Percentiles rank a stretch among this genome's conserved stretches.
Conservation (phyloP, 2,113 vertebrate genomes). For the Chamaea fasciata region DNA sequence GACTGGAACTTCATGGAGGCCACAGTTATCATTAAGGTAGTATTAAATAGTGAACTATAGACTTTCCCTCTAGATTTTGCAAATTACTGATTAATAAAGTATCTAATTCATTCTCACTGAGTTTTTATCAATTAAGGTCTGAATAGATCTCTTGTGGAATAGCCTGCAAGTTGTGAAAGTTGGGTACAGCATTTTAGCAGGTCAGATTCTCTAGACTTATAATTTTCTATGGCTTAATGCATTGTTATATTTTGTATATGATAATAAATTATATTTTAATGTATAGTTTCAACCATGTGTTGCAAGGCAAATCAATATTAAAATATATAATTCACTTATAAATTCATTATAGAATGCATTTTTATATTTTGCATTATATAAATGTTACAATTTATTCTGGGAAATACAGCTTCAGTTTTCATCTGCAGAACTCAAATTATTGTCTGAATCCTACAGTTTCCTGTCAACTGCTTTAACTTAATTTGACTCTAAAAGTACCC, state of each 20-base stretch:
- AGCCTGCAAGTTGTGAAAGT: not conserved
- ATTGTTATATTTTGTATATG: not conserved
- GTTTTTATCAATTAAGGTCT: not conserved
- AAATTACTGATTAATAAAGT: not conserved
- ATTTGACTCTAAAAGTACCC: not conserved
- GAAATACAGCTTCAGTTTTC: not conserved
- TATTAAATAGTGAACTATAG: not conserved
- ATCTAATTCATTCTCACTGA: not conserved
- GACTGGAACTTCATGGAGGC: not conserved
- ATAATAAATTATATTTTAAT: not conserved
- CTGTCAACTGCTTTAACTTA: not conserved
- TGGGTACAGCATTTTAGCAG: not conserved
- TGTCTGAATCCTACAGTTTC: not conserved
- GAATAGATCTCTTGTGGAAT: not conserved
- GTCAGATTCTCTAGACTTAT: not conserved
- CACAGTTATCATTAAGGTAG: not conserved
- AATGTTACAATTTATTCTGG: not conserved
- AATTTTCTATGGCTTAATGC: not conserved
- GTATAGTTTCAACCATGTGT: not conserved
- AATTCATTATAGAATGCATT: not conserved
- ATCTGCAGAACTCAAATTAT: not conserved
- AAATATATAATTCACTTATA: not conserved
- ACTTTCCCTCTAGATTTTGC: not conserved
- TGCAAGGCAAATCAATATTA: not conserved
- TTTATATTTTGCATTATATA: not conserved